phyloP scores from a whole-genome alignment of 2,888 invertebrate genomes.

The Acleris literana region DNA sequence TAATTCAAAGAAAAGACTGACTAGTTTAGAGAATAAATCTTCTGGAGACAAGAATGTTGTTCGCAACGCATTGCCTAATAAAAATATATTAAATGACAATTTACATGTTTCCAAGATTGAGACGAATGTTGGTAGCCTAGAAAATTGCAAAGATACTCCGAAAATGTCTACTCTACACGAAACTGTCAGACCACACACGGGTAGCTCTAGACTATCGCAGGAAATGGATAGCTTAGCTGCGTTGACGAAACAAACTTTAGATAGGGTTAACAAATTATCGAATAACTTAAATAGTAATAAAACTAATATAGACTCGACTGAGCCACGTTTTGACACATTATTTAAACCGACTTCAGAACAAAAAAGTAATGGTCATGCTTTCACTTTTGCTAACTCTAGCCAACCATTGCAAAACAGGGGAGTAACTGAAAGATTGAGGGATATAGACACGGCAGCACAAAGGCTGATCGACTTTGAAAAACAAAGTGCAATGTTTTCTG shows the following conservation, averaged over 20 bases:
- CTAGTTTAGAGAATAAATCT: slow-evolving; percentile 80
- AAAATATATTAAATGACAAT: slow-evolving; percentile 64
- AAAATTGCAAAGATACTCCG: slow-evolving; percentile 56
- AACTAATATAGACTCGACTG: slow-evolving; percentile 69
- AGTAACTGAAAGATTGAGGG: slow-evolving; percentile 75
- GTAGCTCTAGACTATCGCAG: slow-evolving; percentile 76
- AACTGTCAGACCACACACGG: slow-evolving; percentile 70
- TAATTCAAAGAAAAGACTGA: slow-evolving; percentile 83
- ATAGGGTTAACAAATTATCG: slow-evolving; percentile 86
- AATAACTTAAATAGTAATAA: slow-evolving; percentile 81
- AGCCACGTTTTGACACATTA: slow-evolving; percentile 64
- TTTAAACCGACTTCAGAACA: slow-evolving; percentile 67
- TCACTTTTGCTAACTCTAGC: slow-evolving; percentile 68
- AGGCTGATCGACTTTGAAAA: slow-evolving; percentile 82
- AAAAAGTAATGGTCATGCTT: slow-evolving; percentile 63
- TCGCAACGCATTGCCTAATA: slow-evolving; percentile 61
- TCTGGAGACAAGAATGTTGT: slow-evolving; percentile 68
- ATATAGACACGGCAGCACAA: slow-evolving; percentile 81
- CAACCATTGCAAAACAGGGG: slow-evolving; percentile 65
- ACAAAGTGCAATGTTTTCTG: slow-evolving; percentile 82
- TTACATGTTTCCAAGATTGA: slow-evolving; percentile 56
- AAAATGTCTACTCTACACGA: slow-evolving; percentile 78
- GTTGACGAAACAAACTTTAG: slow-evolving; percentile 86
- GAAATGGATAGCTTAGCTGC: slow-evolving; percentile 86
- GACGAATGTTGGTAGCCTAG: slow-evolving; percentile 57